Evolutionary conservation across 2,888 invertebrate species (phyloP).

Genomic region (Eupithecia inturbata): DNA sequence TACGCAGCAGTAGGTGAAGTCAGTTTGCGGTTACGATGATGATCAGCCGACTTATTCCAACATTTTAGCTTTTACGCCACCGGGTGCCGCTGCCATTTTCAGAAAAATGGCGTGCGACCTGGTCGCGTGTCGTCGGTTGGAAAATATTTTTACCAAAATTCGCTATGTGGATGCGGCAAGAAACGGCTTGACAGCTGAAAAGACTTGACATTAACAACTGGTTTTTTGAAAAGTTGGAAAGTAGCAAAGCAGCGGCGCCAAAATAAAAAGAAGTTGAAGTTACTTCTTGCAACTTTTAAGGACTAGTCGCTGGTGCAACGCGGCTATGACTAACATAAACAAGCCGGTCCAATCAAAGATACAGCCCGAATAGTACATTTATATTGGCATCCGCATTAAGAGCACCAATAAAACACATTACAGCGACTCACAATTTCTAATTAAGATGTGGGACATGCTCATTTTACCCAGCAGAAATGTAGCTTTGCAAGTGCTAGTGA

Average conservation of each 20-base stretch:
- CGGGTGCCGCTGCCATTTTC: neutral
- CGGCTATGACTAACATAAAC: slow-evolving; percentile 46
- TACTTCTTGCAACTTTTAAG: neutral
- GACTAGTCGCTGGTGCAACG: slow-evolving; percentile 24
- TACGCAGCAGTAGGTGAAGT: too few species aligned
- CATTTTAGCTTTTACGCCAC: neutral
- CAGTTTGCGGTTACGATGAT: too few species aligned
- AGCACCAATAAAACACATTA: slow-evolving; percentile 59
- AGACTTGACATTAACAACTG: too few species aligned
- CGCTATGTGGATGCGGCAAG: neutral
- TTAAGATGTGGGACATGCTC: slow-evolving; percentile 50
- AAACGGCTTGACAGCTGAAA: too few species aligned
- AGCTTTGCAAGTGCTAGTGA: slow-evolving; percentile 2
- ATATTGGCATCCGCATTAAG: slow-evolving; percentile 60
- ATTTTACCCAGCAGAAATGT: slow-evolving; percentile 5
- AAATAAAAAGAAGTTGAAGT: too few species aligned
- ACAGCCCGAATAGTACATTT: slow-evolving; percentile 44
- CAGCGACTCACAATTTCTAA: slow-evolving; percentile 57
- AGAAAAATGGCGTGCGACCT: neutral
- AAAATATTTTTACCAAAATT: neutral
- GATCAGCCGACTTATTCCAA: too few species aligned
- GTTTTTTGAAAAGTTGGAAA: too few species aligned
- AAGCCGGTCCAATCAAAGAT: slow-evolving; percentile 57
- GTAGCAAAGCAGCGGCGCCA: too few species aligned
- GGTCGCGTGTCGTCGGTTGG: neutral